Conservation (phyloP, 2,113 vertebrate genomes). For the Oceanites oceanicus region DNA sequence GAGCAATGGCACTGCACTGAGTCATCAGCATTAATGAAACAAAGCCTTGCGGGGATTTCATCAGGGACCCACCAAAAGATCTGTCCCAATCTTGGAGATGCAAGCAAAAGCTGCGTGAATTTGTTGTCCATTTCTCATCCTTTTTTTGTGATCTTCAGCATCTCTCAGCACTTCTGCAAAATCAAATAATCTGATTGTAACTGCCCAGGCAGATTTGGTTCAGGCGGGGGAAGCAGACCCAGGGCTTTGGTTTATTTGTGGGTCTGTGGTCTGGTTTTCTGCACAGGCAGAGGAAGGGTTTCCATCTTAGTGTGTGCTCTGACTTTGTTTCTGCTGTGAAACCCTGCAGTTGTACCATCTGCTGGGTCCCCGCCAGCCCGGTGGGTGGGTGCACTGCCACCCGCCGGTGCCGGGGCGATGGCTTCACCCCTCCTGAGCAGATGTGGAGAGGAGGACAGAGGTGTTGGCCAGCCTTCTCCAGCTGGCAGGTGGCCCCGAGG, state of each 20-base stretch:
- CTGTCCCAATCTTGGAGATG: neutral
- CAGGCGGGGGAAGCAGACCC: neutral
- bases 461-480: neutral
- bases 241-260: neutral
- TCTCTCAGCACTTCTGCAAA: neutral
- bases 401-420: fast-evolving
- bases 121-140: neutral
- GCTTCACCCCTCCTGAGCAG: neutral
- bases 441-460: neutral
- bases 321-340: neutral
- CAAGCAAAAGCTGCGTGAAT: neutral
- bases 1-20: neutral
- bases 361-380: neutral
- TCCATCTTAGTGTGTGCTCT: fast-evolving
- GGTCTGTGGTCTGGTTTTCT: neutral
- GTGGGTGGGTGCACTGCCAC: neutral
- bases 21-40: neutral
- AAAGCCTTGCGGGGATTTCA: neutral
- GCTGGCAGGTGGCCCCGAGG: neutral
- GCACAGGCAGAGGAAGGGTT: neutral
- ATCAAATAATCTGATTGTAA: fast-evolving
- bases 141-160: neutral
- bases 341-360: fast-evolving
- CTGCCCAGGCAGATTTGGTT: neutral
- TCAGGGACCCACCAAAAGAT: neutral